Evolutionary conservation across 2,113 vertebrate genomes (phyloP).

Genomic region (Stomatorhinus ivindoensis): DNA sequence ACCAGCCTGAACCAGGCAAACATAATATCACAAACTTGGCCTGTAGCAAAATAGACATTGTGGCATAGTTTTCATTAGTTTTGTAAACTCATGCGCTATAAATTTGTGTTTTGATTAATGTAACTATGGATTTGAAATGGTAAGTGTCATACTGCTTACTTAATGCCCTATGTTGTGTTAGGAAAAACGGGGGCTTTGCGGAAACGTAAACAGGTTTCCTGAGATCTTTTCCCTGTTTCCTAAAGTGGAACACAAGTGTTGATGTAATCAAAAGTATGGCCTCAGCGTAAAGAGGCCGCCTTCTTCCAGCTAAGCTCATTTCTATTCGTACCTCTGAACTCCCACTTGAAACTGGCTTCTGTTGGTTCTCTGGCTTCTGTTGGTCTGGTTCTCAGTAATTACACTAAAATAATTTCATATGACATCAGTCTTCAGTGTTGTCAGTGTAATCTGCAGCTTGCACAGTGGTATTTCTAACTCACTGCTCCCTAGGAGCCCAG

Average conservation of each 20-base stretch:
- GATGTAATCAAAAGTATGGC: not conserved
- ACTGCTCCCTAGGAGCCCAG: not conserved
- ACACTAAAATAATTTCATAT: not conserved
- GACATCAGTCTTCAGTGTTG: not conserved
- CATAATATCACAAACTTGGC: not conserved
- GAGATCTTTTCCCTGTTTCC: not conserved
- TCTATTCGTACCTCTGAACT: not conserved
- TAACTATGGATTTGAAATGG: not conserved
- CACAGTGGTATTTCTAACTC: not conserved
- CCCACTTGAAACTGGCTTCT: not conserved
- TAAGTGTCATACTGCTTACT: not conserved
- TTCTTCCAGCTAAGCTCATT: not conserved
- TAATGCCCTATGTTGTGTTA: not conserved
- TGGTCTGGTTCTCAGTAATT: not conserved
- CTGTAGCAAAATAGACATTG: not conserved
- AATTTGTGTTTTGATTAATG: not conserved
- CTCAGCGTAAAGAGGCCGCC: not conserved
- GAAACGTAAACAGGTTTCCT: not conserved
- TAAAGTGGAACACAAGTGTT: not conserved
- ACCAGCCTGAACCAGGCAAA: not conserved
- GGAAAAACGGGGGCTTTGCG: not conserved
- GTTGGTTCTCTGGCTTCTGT: not conserved
- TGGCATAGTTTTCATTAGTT: not conserved
- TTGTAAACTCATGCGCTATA: not conserved
- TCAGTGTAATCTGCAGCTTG: not conserved